phyloP scores from a whole-genome alignment of 2,888 invertebrate species.

The Argyra leucocephala region DNA sequence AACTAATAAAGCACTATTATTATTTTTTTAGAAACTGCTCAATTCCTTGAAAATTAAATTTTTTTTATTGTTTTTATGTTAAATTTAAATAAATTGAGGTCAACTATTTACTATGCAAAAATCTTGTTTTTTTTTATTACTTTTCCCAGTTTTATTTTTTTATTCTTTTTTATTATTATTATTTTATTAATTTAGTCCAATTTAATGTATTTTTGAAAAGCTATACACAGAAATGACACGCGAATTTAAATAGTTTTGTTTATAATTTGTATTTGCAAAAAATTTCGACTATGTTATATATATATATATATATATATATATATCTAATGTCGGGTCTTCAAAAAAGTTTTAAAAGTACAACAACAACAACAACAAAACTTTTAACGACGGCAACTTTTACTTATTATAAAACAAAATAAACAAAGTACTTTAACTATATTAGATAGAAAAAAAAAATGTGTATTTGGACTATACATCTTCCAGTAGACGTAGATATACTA shows the following conservation, averaged over 20 bases:
- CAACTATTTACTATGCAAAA: background rate
- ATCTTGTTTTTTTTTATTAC: background rate
- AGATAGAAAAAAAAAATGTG: background rate
- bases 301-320: too few relatives aligned
- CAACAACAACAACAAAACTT: too few relatives aligned
- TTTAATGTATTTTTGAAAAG: background rate
- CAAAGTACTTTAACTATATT: background rate
- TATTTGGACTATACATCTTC: too few relatives aligned
- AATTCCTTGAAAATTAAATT: too few relatives aligned
- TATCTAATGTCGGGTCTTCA: too few relatives aligned
- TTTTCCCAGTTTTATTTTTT: too few relatives aligned
- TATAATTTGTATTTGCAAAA: background rate
- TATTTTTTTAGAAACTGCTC: too few relatives aligned
- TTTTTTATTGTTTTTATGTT: too few relatives aligned
- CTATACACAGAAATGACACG: background rate
- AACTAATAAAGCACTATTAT: too few relatives aligned
- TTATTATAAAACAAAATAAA: background rate
- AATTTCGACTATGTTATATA: too few relatives aligned
- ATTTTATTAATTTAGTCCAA: background rate
- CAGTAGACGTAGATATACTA: too few relatives aligned
- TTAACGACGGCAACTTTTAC: slow-evolving; percentile 2
- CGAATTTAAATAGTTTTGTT: background rate
- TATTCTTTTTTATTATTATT: background rate
- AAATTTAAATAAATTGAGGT: background rate
- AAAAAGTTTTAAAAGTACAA: too few relatives aligned